These are phyloP conservation scores for Ophion obscuratus DNA, from an alignment of 2,888 invertebrate genomes.

Conservation along the genomic window DNA sequence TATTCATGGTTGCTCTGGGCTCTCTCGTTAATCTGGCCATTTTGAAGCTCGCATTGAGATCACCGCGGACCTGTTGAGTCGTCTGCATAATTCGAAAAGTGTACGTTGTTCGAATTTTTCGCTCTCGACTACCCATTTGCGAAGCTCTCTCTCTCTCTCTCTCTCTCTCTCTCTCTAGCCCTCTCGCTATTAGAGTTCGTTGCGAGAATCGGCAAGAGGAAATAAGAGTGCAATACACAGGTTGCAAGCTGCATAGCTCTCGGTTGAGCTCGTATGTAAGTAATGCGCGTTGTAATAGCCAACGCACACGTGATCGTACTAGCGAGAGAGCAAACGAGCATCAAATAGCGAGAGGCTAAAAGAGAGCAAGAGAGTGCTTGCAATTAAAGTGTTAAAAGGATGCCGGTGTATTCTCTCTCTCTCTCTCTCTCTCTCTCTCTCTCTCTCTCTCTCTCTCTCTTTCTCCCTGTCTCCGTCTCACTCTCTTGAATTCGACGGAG, in stretches of 20 bases:
- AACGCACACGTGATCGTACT: conserved; percentile 36
- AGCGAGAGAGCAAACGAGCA: conserved; percentile 34
- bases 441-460: conserved; percentile 72
- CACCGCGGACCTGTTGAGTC: conserved; percentile 51
- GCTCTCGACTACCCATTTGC: background rate
- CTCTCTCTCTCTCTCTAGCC: background rate
- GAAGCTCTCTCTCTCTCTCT: conserved; percentile 22
- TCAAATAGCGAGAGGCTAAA: conserved; percentile 21
- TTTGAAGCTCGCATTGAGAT: conserved; percentile 19
- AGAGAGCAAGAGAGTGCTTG: conserved; percentile 59
- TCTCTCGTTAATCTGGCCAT: conserved; percentile 24
- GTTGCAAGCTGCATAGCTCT: conserved; percentile 27
- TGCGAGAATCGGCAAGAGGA: conserved; percentile 43
- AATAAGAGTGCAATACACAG: conserved; percentile 38
- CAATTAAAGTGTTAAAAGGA: conserved; percentile 69
- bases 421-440: conserved; percentile 72
- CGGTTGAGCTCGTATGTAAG: conserved; percentile 41
- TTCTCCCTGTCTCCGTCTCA: conserved; percentile 77
- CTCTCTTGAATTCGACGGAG: conserved; percentile 80
- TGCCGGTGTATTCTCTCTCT: conserved; percentile 26
- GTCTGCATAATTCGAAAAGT: conserved; percentile 42
- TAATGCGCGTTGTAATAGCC: conserved; percentile 50
- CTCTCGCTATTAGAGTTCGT: conserved; percentile 56
- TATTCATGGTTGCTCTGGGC: conserved; percentile 2
- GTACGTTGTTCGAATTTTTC: conserved; percentile 20